phyloP scores from a whole-genome alignment of 2,888 invertebrate genomes.

The Dendrolimus houi region DNA sequence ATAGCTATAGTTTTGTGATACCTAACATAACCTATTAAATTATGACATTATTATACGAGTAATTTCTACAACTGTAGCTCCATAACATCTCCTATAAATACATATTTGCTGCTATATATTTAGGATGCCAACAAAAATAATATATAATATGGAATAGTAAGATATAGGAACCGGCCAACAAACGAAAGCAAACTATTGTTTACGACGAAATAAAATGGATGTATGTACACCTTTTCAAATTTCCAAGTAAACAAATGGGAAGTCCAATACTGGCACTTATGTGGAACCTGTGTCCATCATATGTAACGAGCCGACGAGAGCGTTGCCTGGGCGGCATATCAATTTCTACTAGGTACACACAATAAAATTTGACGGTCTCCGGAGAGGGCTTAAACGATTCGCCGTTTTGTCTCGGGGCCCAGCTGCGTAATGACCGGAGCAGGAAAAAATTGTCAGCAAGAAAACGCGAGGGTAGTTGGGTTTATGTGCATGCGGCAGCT shows the following conservation, averaged over 20 bases:
- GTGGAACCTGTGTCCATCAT: constrained; percentile 43
- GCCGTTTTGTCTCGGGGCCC: constrained; percentile 75
- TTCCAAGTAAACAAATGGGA: not conserved
- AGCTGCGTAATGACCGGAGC: constrained; percentile 75
- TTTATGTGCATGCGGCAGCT: constrained; percentile 71
- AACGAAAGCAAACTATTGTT: no score
- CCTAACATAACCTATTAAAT: no score
- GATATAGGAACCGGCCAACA: no score
- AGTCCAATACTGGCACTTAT: constrained; percentile 7
- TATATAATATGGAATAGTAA: no score
- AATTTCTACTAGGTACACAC: constrained; percentile 73
- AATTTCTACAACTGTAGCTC: no score
- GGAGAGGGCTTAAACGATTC: constrained; percentile 76
- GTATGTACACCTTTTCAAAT: no score
- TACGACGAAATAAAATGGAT: no score
- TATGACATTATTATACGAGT: no score
- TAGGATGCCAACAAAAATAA: no score
- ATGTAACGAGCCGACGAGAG: constrained; percentile 37
- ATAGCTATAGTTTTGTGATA: no score
- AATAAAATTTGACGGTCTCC: constrained; percentile 75
- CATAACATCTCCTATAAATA: no score
- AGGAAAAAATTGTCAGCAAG: constrained; percentile 77
- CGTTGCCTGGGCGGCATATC: constrained; percentile 66
- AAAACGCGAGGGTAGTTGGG: constrained; percentile 74
- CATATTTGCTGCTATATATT: no score